phyloP scores from a whole-genome alignment of 2,888 invertebrate genomes.

The Brachyptera risi region DNA sequence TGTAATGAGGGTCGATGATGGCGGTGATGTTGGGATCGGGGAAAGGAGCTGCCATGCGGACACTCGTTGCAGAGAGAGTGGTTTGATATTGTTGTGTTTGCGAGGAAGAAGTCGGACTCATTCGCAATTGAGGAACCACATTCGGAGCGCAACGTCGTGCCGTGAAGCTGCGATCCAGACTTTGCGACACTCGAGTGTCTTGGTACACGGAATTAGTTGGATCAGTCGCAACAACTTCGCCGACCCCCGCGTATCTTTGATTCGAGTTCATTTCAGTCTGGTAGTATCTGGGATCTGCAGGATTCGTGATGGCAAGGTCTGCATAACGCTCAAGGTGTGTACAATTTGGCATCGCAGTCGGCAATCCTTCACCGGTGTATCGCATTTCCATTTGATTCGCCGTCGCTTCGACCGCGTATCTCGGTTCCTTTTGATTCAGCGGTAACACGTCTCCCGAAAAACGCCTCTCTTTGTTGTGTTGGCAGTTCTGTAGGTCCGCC shows the following conservation, averaged over 20 bases:
- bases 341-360: conserved; percentile 8
- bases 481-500: conserved; percentile 3
- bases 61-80: neutral
- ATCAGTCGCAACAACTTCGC: neutral
- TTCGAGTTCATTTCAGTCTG: conserved; percentile 19
- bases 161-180: conserved; percentile 25
- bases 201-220: neutral
- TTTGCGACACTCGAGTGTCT: conserved; percentile 22
- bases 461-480: conserved; percentile 6
- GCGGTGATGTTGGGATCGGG: conserved; percentile 26
- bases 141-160: neutral
- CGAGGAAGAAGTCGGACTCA: neutral
- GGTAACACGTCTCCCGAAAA: conserved; percentile 4
- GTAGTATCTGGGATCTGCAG: conserved; percentile 16
- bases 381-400: conserved; percentile 4
- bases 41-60: conserved; percentile 13
- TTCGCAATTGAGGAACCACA: neutral
- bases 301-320: neutral
- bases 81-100: conserved; percentile 11
- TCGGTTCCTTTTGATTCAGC: neutral
- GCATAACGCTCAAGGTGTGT: conserved; percentile 1
- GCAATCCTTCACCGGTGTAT: conserved; percentile 6
- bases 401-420: neutral
- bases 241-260: conserved; percentile 18
- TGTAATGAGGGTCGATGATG: conserved; percentile 34